Evolutionary conservation across 2,797 vertebrate species (phyloP).

Genomic region (Betta splendens): DNA sequence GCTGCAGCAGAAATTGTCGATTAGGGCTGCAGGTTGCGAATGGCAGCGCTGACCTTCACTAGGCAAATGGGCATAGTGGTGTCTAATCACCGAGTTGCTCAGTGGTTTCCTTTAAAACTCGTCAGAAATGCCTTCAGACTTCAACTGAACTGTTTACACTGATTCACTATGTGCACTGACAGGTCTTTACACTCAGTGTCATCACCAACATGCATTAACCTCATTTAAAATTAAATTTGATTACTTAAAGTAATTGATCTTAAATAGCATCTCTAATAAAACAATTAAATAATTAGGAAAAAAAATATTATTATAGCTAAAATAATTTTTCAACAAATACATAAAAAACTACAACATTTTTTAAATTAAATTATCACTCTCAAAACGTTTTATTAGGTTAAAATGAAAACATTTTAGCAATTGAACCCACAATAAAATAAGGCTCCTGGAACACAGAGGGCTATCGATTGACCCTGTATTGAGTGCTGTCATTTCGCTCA

Average conservation of each 20-base stretch:
- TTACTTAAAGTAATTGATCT: too few species aligned
- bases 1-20: conserved; percentile 63
- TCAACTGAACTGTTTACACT: conserved; percentile 31
- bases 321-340: conserved; percentile 3
- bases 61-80: conserved; percentile 48
- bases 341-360: neutral
- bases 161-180: conserved; percentile 4
- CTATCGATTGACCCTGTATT: conserved; percentile 29
- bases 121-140: conserved; percentile 40
- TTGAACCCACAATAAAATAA: neutral
- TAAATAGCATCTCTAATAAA: too few species aligned
- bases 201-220: conserved; percentile 3
- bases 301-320: too few species aligned
- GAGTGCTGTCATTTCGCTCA: conserved; percentile 35
- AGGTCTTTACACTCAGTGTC: conserved; percentile 31
- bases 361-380: neutral
- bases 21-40: conserved; percentile 64
- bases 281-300: too few species aligned
- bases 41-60: conserved; percentile 65
- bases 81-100: conserved; percentile 45
- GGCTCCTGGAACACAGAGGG: neutral
- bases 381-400: neutral
- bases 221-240: too few species aligned
- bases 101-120: conserved; percentile 36
- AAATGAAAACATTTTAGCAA: conserved; percentile 1